phyloP scores from a whole-genome alignment of 2,113 vertebrate genomes.

The Saccopteryx bilineata region DNA sequence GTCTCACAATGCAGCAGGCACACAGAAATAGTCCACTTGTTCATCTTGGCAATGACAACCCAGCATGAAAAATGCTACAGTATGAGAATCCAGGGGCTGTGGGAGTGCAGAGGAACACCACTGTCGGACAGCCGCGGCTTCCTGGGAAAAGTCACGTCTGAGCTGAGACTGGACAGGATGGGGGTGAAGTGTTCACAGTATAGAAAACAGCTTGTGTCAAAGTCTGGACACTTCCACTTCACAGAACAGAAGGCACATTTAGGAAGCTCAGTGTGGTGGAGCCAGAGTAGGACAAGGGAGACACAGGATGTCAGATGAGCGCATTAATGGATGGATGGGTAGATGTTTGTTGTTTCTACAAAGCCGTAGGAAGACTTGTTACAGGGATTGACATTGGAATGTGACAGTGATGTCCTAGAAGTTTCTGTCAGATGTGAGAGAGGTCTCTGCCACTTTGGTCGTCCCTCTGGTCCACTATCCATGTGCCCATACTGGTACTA shows the following conservation, averaged over 20 bases:
- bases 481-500: not conserved
- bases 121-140: not conserved
- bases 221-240: not conserved
- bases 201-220: not conserved
- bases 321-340: not conserved
- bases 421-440: not conserved
- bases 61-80: not conserved
- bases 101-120: not conserved
- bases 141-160: not conserved
- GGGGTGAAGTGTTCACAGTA: not conserved
- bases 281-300: not conserved
- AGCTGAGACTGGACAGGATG: not conserved
- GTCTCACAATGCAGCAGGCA: not conserved
- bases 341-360: not conserved
- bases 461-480: not conserved
- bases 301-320: not conserved
- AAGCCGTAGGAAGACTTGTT: not conserved
- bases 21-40: not conserved
- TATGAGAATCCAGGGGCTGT: not conserved
- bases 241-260: not conserved
- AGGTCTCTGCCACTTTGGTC: not conserved
- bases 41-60: not conserved
- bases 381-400: not conserved
- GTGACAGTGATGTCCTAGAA: not conserved
- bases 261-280: not conserved